These are phyloP conservation scores for Vanessa cardui DNA, from an alignment of 2,888 invertebrate genomes.

Conservation along the genomic window DNA sequence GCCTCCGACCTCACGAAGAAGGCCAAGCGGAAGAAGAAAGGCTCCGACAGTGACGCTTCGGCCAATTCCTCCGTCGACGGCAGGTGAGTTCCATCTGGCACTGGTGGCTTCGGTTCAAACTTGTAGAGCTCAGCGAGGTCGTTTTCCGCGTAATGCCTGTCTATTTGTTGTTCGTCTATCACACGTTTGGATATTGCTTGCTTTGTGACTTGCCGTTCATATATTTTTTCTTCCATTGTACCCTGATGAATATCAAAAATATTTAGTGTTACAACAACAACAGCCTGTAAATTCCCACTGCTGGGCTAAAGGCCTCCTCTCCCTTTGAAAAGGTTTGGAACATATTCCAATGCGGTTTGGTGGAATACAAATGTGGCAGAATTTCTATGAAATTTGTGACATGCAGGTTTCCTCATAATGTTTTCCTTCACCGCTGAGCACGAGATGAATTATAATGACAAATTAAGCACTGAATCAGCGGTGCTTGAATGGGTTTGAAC, in stretches of 20 bases:
- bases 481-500: too few relatives aligned
- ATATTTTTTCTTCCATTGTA: constrained; percentile 99
- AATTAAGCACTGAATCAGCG: too few relatives aligned
- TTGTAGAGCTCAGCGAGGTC: constrained; percentile 96
- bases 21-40: constrained; percentile 65
- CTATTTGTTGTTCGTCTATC: constrained; percentile 98
- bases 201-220: constrained; percentile 98
- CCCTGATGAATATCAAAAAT: constrained; percentile 80
- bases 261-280: too few relatives aligned
- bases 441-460: too few relatives aligned
- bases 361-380: too few relatives aligned
- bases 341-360: too few relatives aligned
- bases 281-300: too few relatives aligned
- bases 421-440: too few relatives aligned
- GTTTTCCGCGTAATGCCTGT: constrained; percentile 97
- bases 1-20: constrained; percentile 56
- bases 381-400: too few relatives aligned
- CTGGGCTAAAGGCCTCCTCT: too few relatives aligned
- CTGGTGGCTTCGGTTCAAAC: constrained; percentile 87
- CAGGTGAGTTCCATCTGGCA: constrained; percentile 63
- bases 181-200: constrained; percentile 97
- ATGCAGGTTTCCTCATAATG: too few relatives aligned
- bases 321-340: too few relatives aligned
- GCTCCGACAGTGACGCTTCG: constrained; percentile 64
- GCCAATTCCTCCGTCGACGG: constrained; percentile 57